Evolutionary conservation across 2,888 invertebrate species (phyloP).

Genomic region (Thysanoteuthis rhombus): DNA sequence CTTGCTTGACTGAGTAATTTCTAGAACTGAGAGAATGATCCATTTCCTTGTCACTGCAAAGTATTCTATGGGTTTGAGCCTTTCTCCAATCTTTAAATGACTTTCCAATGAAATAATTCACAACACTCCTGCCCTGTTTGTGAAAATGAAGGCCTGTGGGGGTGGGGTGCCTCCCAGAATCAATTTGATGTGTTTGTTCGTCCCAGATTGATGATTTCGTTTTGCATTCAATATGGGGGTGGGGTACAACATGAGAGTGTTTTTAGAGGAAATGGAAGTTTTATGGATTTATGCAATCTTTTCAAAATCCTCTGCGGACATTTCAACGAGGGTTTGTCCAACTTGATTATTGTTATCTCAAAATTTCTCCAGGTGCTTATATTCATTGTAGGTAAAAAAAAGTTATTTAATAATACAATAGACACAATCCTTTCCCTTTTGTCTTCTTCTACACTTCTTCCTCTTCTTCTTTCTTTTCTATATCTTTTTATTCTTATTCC

Average conservation of each 20-base stretch:
- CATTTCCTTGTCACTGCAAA: too few relatives aligned
- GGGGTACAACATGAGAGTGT: neutral
- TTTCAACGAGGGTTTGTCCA: neutral
- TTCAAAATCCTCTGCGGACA: neutral
- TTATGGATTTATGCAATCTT: neutral
- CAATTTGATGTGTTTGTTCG: neutral
- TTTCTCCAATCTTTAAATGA: neutral
- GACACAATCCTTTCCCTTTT: neutral
- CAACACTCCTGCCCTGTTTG: neutral
- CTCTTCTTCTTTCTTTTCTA: neutral
- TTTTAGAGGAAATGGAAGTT: neutral
- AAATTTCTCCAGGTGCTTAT: neutral
- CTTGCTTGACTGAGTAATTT: too few relatives aligned
- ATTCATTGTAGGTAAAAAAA: neutral
- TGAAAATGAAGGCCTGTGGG: too few relatives aligned
- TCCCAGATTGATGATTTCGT: neutral
- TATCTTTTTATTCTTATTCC: neutral
- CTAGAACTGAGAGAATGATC: too few relatives aligned
- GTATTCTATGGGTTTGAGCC: neutral
- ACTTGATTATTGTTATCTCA: neutral
- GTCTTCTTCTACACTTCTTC: neutral
- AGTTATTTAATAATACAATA: neutral
- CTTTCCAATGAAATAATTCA: neutral
- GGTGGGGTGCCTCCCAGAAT: too few relatives aligned
- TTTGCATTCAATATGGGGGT: neutral